Conservation (phyloP, 2,888 invertebrate genomes). For the Dicranocentrus wangi region DNA sequence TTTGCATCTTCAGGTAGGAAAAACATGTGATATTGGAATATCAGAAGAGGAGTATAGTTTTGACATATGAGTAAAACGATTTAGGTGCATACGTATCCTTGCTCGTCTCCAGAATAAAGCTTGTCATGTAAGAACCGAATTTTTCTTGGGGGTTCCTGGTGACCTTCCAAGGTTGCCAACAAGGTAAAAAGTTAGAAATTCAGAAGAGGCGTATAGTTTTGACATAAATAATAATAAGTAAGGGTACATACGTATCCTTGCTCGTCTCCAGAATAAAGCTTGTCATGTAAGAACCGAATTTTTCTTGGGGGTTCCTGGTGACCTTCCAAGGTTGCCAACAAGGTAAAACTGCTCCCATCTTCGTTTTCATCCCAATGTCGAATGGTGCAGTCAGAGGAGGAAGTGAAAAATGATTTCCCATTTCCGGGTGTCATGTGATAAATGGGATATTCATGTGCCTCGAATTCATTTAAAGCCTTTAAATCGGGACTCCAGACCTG, state of each 20-base stretch:
- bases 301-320: slow-evolving; percentile 73
- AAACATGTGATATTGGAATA: no score
- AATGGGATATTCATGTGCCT: slow-evolving; percentile 80
- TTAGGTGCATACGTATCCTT: slow-evolving; percentile 79
- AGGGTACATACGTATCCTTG: slow-evolving; percentile 79
- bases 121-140: slow-evolving; percentile 74
- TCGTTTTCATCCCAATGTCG: slow-evolving; percentile 59
- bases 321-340: slow-evolving; percentile 60
- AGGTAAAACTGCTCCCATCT: slow-evolving; percentile 35
- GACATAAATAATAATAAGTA: no score
- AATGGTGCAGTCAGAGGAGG: slow-evolving; percentile 81
- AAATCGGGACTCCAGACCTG: slow-evolving; percentile 77
- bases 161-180: slow-evolving; percentile 61
- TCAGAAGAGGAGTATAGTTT: no score
- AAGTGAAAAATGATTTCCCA: slow-evolving; percentile 78
- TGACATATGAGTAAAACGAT: no score
- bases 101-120: slow-evolving; percentile 80
- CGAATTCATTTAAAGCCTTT: slow-evolving; percentile 75
- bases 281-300: slow-evolving; percentile 74
- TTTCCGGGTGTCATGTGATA: slow-evolving; percentile 79
- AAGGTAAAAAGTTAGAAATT: no score
- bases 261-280: slow-evolving; percentile 80
- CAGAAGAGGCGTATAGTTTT: no score
- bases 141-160: slow-evolving; percentile 73
- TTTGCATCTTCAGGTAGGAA: no score